Base-by-base conservation (phyloP, 1,140 invertebrate genomes). In the Drosophila erecta region DNA sequence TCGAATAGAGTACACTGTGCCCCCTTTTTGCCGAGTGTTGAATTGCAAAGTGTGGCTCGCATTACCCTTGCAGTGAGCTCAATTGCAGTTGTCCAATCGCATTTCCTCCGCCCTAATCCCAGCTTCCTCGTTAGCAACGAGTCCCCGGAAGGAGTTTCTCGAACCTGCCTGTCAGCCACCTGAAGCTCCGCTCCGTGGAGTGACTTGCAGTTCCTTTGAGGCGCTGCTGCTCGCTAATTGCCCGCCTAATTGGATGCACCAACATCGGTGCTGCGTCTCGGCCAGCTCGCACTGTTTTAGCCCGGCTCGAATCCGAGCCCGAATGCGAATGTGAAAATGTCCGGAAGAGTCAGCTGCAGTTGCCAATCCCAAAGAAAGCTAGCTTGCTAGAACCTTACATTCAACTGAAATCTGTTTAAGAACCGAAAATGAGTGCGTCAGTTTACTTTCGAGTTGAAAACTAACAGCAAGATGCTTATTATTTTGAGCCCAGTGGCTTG, bases 221-320 rank as follows among this genome's bases (percentile, higher is more conserved):
- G 27, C 62, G 10, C 35, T 7, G 62, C 27, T 69, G 10, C 69
- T 40, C 24, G 81, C 58, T 81, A 87, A 86, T 86, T 86, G 83
- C 47, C 30, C 41, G 24, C 35, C 69, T 86, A 86, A 86, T 86
- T 86, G 83, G 75, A 58, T 81, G 78, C 83, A 87, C 76, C 75
- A 73, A 80, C 81, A 79, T 65, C 40, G 41, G 47, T 43, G 47
- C 43, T 62, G 66, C 67, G 67, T 76, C 77, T 60, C 57, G 50
- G 35, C 24, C 50, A 24, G 17, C 30, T 30, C 33, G 37, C 5
- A 2, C 3, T 14, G 12, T 38, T 38, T 38, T 12, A 30, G 30
- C 30, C 30, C 3, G 8, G 7, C 30, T 30, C 2, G 30, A 30
- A 30, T 10, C 27, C 7, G 7, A 30, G 8, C 14, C 4, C 24